Base-by-base conservation (phyloP, 2,888 invertebrate species). In the Trisateles emortualis region DNA sequence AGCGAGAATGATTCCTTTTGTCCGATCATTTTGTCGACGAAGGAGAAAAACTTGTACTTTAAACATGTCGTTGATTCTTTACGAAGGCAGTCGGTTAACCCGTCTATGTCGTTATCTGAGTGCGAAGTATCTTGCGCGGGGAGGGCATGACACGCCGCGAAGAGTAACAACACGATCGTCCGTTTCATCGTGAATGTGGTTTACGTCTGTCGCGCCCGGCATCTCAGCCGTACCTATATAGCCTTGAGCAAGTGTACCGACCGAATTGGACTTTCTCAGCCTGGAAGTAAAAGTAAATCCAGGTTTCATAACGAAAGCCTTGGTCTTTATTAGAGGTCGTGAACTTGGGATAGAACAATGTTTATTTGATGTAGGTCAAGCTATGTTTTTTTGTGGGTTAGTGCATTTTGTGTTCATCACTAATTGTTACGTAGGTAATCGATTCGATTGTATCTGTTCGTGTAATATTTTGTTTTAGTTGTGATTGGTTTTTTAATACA, bases 11-110 rank as follows among this genome's bases (percentile, higher is more conserved):
- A 95, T 77, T 97, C 97, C 84, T 96, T 96, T 71, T 96, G 95
- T 42, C 95, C 95, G 55, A 97, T 93, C 93, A 96, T 96, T 87
- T 97, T 97, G 92, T 97, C 97, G 68, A 97, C 96, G 87, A 96
- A 97, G 16, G 96, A 95, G 93, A 97, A 96, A 80, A 97, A 95
- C 84, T 97, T 97, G 93, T 96, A 96, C 86, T 97, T 97, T 76
- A 97, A 95, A 85, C 97, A 97, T 86, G 96, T 95, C 69, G 96
- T 95, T 22, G 97, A 96, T 80, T 97, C 97, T 87, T 97, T 97
- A 76, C 95, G 94, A 62, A 96, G 88, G 81, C 97, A 97, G 77
- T 97, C 97, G 81, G 95, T 95, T 76, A 95, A 93, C 76, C 96
- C 95, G 92, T 97, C 95, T 57, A 97, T 94, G 74, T 97, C 97